Evolutionary conservation across 2,113 vertebrate species (phyloP).

Genomic region (Pterophyllum scalare): DNA sequence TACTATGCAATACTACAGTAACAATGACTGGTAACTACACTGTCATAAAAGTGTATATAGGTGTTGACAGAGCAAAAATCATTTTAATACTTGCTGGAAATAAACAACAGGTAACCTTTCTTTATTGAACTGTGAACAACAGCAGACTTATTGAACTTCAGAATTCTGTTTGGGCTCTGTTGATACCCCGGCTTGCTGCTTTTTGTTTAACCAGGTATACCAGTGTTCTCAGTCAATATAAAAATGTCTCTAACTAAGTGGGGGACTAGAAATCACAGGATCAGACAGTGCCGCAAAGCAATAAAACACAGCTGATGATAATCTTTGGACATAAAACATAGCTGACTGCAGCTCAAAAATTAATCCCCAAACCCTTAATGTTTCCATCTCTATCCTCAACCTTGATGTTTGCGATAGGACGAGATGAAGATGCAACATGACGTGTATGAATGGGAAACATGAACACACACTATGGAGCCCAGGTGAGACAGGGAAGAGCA

Average conservation of each 20-base stretch:
- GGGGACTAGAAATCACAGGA: constrained; percentile 28
- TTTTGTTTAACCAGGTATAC: constrained; percentile 20
- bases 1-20: not conserved
- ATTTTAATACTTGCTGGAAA: too few species aligned
- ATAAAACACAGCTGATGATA: constrained; percentile 31
- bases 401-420: not conserved
- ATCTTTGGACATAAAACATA: constrained; percentile 43
- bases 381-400: not conserved
- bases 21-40: not conserved
- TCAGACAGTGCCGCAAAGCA: constrained; percentile 25
- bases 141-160: not conserved
- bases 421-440: not conserved
- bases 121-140: not conserved
- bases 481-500: not conserved
- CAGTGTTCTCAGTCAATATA: not conserved
- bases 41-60: not conserved
- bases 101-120: not conserved
- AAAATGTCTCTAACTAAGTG: not conserved
- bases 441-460: not conserved
- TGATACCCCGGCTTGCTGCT: not conserved
- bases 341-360: not conserved
- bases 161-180: not conserved
- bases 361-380: not conserved
- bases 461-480: not conserved
- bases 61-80: too few species aligned